Evolutionary conservation across 2,113 vertebrate genomes (phyloP), one percentile per base, ranked within the genome.

Genomic region (Leptosomus discolor): DNA sequence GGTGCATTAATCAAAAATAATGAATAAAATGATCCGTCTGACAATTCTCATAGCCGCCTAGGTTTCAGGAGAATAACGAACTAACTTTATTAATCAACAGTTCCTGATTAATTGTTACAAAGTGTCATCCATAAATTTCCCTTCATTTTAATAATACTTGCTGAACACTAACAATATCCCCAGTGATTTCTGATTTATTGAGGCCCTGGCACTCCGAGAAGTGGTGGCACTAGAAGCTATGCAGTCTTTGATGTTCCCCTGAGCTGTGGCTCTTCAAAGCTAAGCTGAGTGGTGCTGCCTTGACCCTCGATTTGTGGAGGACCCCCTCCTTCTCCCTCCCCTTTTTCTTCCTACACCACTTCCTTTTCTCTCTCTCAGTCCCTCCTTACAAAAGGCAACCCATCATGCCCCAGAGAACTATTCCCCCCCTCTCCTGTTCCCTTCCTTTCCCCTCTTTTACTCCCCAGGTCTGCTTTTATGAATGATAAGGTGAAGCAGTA

Each of bases 1-100:
- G 98, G 98, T 98, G 98, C 99, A 99, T 99, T 99, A 99, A 99
- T 99, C 99, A 99, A 99, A 99, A 99, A 99, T 99, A 99, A 99
- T 99, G 99, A 99, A 99, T 99, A 99, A 99, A 99, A 99, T 99
- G 99, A 99, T 99, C 99, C 98, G 97, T 98, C 98, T 99, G 99
- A 99, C 99, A 99, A 99, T 99, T 99, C 98, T 98, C 98, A 98
- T 98, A 98, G 98, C 99, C 98, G 98, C 99, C 98, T 98, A 98
- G 99, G 99, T 99, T 99, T 99, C 99, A 98, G 98, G 99, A 99
- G 99, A 99, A 99, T 99, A 99, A 99, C 99, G 98, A 98, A 99
- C 99, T 99, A 99, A 99, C 99, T 99, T 99, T 99, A 99, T 99
- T 99, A 99, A 99, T 99, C 98, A 99, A 97, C 97, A 97, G 97